Base-by-base conservation (phyloP, 2,797 vertebrate genomes). In the Zenarchopterus dispar region DNA sequence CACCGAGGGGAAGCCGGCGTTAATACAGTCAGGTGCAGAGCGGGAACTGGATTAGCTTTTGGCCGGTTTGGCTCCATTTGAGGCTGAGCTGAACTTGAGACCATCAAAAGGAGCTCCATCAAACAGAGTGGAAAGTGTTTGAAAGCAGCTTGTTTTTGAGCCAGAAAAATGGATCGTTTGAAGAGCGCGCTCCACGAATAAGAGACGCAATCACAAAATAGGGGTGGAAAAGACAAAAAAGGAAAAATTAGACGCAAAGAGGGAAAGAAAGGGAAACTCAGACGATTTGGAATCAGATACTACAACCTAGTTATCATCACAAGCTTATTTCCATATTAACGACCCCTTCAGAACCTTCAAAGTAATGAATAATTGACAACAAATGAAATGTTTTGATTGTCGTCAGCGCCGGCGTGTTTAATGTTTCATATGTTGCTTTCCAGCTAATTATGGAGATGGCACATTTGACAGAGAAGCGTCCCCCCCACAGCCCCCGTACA, bases 311-410 rank as follows among this genome's bases (percentile, higher is more conserved):
- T 97, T 96, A 96, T 95, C 95, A 95, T 96, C 91, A 55, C 93
- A 90, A 87, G 94, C 95, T 95, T 93, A 97, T 98, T 97, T 97
- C 93, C 96, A 97, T 98, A 95, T 97, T 97, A 97, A 98, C 94
- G 94, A 96, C 94, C 94, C 94, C 95, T 94, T 96, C 95, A 95
- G 94, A 97, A 96, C 94, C 94, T 95, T 97, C 96, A 97, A 96
- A 97, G 94, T 95, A 88, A 95, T 96, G 94, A 96, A 97, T 97
- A 97, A 98, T 96, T 97, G 96, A 97, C 95, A 96, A 97, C 95
- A 97, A 98, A 96, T 98, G 94, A 96, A 97, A 95, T 97, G 95
- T 98, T 97, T 97, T 96, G 96, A 97, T 97, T 96, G 95, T 96
- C 93, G 93, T 94, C 91, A 89, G 93, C 93, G 93, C 93, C 93